phyloP scores from a whole-genome alignment of 2,888 invertebrate species.

The Macrosiphum euphorbiae region DNA sequence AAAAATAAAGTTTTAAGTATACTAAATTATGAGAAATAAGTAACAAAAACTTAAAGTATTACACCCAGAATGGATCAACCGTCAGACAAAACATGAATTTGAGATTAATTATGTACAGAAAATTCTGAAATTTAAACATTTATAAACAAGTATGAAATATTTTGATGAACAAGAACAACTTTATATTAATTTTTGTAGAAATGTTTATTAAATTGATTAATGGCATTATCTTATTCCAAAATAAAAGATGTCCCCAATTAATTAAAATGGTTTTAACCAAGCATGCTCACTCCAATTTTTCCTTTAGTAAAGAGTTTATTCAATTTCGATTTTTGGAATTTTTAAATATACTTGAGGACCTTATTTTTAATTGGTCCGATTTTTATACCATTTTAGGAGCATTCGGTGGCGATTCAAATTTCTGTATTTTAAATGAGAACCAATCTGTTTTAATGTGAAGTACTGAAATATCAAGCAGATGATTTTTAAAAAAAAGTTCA shows the following conservation, averaged over 20 bases:
- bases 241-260: background rate
- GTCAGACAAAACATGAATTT: background rate
- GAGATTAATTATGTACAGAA: background rate
- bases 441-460: background rate
- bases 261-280: background rate
- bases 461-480: background rate
- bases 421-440: background rate
- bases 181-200: background rate
- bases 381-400: background rate
- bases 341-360: no score
- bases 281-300: background rate
- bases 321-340: background rate
- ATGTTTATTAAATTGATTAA: no score
- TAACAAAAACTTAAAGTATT: background rate
- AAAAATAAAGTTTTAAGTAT: conserved; percentile 67
- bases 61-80: background rate
- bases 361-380: background rate
- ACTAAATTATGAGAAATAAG: background rate
- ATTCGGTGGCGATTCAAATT: background rate
- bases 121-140: background rate
- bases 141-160: background rate
- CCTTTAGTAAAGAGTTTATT: background rate
- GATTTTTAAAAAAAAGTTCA: background rate
- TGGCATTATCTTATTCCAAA: background rate
- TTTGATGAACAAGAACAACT: background rate